Conservation (phyloP, 2,113 vertebrate species). For the Megaceryle torquata region DNA sequence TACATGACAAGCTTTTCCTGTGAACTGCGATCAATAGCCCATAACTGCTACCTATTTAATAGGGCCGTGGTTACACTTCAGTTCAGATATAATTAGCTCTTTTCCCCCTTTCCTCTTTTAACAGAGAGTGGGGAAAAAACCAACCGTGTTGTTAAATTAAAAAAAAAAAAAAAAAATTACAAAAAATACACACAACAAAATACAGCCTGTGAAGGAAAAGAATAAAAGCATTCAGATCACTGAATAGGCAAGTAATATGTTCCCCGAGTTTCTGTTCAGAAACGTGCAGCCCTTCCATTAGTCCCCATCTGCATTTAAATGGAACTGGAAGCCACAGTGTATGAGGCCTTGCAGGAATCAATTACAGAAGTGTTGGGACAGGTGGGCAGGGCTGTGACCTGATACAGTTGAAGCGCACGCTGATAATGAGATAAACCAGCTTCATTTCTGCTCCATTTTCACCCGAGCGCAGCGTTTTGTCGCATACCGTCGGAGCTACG, state of each 20-base stretch:
- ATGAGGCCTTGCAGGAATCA: neutral
- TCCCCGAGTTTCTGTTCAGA: slow-evolving; percentile 25
- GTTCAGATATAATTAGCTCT: slow-evolving; percentile 80
- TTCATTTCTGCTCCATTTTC: neutral
- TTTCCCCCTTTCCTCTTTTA: slow-evolving; percentile 55
- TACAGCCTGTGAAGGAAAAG: slow-evolving; percentile 22
- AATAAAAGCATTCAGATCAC: slow-evolving; percentile 19
- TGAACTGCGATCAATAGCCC: slow-evolving; percentile 81
- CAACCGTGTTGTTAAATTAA: slow-evolving; percentile 34
- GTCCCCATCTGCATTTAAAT: slow-evolving; percentile 46
- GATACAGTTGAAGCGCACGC: neutral
- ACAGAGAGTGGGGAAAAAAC: neutral
- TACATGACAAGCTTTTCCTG: slow-evolving; percentile 85
- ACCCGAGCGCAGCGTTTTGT: neutral
- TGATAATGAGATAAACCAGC: neutral
- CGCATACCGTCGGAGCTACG: neutral
- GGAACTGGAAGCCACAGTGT: neutral
- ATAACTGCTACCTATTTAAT: slow-evolving; percentile 82
- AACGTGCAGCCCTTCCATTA: slow-evolving; percentile 11
- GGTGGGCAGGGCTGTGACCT: neutral
- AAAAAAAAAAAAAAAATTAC: slow-evolving; percentile 11
- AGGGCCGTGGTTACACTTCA: slow-evolving; percentile 73
- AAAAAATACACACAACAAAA: slow-evolving; percentile 37
- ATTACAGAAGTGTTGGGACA: neutral
- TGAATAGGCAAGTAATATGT: slow-evolving; percentile 2